Evolutionary conservation across 2,888 invertebrate genomes (phyloP), one percentile per base, ranked within the genome.

Genomic region (Dendrolimus pini): DNA sequence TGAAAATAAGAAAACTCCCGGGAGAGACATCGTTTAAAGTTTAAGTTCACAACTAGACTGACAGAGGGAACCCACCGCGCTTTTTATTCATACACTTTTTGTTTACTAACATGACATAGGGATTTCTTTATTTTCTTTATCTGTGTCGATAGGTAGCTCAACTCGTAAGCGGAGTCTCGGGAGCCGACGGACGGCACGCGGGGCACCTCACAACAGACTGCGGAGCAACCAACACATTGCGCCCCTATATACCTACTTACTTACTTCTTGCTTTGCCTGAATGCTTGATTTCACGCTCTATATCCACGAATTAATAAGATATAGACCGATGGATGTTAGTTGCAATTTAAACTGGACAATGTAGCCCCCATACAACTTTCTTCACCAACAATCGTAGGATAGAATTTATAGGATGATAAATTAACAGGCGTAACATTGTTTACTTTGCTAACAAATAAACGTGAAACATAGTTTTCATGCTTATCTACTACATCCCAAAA

Each of bases 221-320:
- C 82, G 75, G 66, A 69, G 64, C 70, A 68, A 65, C 67, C 72
- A 76, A 65, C 73, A 71, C 68, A 75, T 74, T 75, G 66, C 82
- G 83, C 85, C 82, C 82, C 86, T 89, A 88, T 89, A 89, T 87
- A 88, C 75, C 74, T 78, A 78, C 77, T 74, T 78, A 78, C 77
- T 74, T 79, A 81, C 76, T 83, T 83, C 80, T 83, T 83, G 78
- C 78, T 82, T 81, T 81, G 78, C 77, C 81, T 83, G 82, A 82
- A 82, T 84, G 82, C 81, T 84, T 84, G 62, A 80, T 80, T 85
- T 88, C 87, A 89, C 84, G 89, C 88, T 89, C 89, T 85, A 87
- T 67, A 88, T 88, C 83, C 82, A 86, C 72, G 75, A 80, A 80
- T 83, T 81, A 85, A 83, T 83, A 84, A 75, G 73, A 77, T 78